Evolutionary conservation across 2,888 invertebrate genomes (phyloP).

Genomic region (Cotesia congregata): DNA sequence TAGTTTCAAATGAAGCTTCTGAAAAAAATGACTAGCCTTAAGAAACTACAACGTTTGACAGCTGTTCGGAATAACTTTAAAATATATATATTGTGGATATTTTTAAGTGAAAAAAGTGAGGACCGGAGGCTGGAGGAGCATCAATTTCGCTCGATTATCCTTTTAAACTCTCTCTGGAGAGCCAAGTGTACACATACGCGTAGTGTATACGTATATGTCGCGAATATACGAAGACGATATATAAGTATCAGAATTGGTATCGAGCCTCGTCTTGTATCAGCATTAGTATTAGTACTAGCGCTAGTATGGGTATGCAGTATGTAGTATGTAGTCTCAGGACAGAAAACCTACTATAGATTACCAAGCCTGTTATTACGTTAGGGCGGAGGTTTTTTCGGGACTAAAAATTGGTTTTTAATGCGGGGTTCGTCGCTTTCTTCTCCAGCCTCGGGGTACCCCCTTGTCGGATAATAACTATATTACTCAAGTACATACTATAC

Average conservation of each 20-base stretch:
- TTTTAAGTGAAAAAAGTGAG: constrained; percentile 64
- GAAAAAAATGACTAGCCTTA: constrained; percentile 2
- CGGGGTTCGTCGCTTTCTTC: constrained; percentile 66
- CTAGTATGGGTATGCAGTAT: not conserved
- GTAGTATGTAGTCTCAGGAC: constrained; percentile 52
- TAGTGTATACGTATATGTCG: not conserved
- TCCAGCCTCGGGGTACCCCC: constrained; percentile 44
- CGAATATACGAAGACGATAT: constrained; percentile 18
- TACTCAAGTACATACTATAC: constrained; percentile 58
- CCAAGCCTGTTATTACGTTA: constrained; percentile 68
- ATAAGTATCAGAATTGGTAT: no score
- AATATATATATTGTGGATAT: constrained; percentile 38
- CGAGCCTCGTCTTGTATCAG: no score
- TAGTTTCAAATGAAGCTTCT: not conserved
- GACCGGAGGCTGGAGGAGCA: constrained; percentile 58
- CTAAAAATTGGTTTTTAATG: constrained; percentile 70
- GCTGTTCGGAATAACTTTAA: constrained; percentile 56
- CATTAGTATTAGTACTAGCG: no score
- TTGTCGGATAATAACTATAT: constrained; percentile 69
- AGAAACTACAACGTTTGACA: constrained; percentile 56
- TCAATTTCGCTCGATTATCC: constrained; percentile 64
- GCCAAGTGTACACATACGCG: constrained; percentile 12
- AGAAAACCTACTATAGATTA: constrained; percentile 70
- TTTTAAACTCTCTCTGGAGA: constrained; percentile 34
- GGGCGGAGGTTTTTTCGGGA: constrained; percentile 67